Evolutionary conservation across 2,888 invertebrate genomes (phyloP).

Genomic region (Trichacis sp.): DNA sequence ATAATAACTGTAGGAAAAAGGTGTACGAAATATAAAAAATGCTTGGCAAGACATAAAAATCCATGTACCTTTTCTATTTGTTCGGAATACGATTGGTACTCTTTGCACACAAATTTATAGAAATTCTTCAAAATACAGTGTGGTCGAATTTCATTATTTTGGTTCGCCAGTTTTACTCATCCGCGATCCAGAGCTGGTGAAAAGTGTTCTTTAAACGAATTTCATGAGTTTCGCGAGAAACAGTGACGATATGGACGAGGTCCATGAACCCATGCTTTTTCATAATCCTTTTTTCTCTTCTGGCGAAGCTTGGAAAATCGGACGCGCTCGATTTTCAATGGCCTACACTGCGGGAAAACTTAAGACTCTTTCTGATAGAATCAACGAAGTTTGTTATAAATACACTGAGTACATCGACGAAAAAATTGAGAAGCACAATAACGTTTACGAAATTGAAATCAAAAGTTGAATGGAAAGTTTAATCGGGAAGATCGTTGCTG

Average conservation of each 20-base stretch:
- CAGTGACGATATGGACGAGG: slow-evolving; percentile 13
- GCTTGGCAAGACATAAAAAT: slow-evolving; percentile 25
- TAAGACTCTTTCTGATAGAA: slow-evolving; percentile 47
- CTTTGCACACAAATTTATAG: slow-evolving; percentile 15
- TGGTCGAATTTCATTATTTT: slow-evolving; percentile 21
- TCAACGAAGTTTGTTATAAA: slow-evolving; percentile 44
- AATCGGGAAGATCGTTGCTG: slow-evolving; percentile 53
- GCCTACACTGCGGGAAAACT: slow-evolving; percentile 47
- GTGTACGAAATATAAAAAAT: slow-evolving; percentile 15
- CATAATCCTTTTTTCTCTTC: slow-evolving; percentile 54
- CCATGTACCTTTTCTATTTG: slow-evolving; percentile 10
- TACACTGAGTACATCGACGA: slow-evolving; percentile 41
- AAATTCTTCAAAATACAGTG: slow-evolving; percentile 4
- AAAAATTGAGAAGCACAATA: slow-evolving; percentile 18
- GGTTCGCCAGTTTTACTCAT: slow-evolving; percentile 21
- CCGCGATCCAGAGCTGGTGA: slow-evolving; percentile 29
- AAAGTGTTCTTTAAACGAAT: slow-evolving; percentile 35
- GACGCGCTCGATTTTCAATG: slow-evolving; percentile 22
- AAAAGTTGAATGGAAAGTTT: slow-evolving; percentile 46
- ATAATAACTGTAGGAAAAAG: slow-evolving; percentile 27
- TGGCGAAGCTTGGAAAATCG: slow-evolving; percentile 49
- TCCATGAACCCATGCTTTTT: slow-evolving; percentile 47
- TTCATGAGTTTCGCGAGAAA: slow-evolving; percentile 55
- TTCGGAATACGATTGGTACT: slow-evolving; percentile 9
- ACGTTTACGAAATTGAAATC: slow-evolving; percentile 40